phyloP scores from a whole-genome alignment of 2,113 vertebrate species.

The Microcebus tavaratra region DNA sequence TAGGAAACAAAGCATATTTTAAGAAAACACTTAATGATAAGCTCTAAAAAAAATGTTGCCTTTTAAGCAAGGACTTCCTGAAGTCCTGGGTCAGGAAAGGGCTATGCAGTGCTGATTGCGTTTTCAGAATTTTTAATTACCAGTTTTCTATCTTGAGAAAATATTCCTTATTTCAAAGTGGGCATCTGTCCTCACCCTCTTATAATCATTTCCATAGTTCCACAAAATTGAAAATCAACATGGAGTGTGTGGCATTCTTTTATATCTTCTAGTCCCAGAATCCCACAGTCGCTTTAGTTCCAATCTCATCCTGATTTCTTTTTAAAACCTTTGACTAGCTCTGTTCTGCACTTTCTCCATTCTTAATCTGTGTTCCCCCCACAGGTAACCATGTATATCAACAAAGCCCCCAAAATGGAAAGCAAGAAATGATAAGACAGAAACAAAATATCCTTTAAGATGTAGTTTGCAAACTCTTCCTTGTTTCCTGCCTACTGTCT shows the following conservation, averaged over 20 bases:
- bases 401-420: slow-evolving; percentile 15
- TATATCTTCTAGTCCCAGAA: not conserved
- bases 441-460: slow-evolving; percentile 79
- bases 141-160: not conserved
- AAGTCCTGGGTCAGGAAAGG: not conserved
- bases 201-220: not conserved
- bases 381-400: not conserved
- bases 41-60: not conserved
- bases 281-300: not conserved
- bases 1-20: not conserved
- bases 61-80: not conserved
- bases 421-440: slow-evolving; percentile 49
- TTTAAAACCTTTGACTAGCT: slow-evolving; percentile 36
- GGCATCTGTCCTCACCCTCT: not conserved
- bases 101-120: fast-evolving
- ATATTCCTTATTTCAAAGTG: not conserved
- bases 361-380: not conserved
- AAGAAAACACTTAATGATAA: not conserved
- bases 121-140: not conserved
- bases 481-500: slow-evolving; percentile 79
- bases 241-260: not conserved
- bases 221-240: slow-evolving; percentile 29
- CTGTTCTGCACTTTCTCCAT: not conserved
- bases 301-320: slow-evolving; percentile 11
- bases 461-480: slow-evolving; percentile 84